These are phyloP conservation scores for Tenthredo distinguenda DNA, from an alignment of 2,888 invertebrate genomes.

Conservation along the genomic window DNA sequence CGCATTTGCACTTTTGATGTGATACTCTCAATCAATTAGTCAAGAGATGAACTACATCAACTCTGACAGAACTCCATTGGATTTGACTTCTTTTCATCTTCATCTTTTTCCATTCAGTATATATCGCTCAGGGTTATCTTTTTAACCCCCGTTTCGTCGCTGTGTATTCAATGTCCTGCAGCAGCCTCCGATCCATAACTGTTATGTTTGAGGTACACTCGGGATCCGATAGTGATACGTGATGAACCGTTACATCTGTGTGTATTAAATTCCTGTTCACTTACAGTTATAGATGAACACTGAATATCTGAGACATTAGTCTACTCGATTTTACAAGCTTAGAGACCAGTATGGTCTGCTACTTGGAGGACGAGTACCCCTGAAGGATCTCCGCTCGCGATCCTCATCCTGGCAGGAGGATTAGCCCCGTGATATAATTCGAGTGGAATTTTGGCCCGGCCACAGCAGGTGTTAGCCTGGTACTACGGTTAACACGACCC, in stretches of 20 bases:
- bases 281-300: background rate
- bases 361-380: background rate
- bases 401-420: background rate
- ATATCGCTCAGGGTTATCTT: background rate
- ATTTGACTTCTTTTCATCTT: background rate
- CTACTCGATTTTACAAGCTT: background rate
- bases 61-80: background rate
- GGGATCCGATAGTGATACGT: background rate
- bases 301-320: background rate
- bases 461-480: constrained; percentile 16
- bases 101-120: background rate
- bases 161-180: background rate
- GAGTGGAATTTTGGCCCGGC: constrained; percentile 34
- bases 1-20: background rate
- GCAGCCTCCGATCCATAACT: background rate
- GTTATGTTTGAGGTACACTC: background rate
- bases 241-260: constrained; percentile 7
- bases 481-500: constrained; percentile 2
- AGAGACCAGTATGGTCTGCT: background rate
- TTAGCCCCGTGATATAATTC: constrained; percentile 28
- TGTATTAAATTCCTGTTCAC: background rate
- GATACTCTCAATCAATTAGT: background rate
- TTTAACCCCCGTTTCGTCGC: background rate
- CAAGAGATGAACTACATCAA: background rate
- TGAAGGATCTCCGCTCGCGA: background rate